Evolutionary conservation across 2,888 invertebrate species (phyloP).

Genomic region (Phorcus lineatus): DNA sequence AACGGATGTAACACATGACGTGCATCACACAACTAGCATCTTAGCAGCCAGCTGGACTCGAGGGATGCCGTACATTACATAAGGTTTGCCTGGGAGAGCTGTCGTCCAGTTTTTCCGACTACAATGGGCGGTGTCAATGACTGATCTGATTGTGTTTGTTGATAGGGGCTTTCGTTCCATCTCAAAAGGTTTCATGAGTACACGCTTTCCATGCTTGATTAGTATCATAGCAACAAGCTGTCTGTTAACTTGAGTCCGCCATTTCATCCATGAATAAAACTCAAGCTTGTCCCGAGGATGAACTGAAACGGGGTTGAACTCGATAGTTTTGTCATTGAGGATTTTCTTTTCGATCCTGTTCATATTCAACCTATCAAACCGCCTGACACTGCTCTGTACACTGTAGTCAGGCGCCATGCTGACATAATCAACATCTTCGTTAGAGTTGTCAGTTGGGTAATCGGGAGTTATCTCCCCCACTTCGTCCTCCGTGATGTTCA

Average conservation of each 20-base stretch:
- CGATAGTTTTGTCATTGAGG: conserved; percentile 33
- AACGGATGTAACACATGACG: too few relatives aligned
- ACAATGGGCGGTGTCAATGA: conserved; percentile 30
- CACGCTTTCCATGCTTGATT: conserved; percentile 32
- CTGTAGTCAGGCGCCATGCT: conserved; percentile 35
- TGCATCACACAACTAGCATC: too few relatives aligned
- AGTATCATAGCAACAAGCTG: conserved; percentile 42
- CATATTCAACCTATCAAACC: conserved; percentile 21
- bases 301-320: neutral
- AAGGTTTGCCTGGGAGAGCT: conserved; percentile 39
- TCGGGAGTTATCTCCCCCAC: conserved; percentile 22
- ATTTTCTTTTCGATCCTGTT: conserved; percentile 26
- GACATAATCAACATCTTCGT: neutral
- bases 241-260: conserved; percentile 44
- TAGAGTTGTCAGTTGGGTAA: neutral
- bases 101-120: conserved; percentile 24
- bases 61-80: conserved; percentile 49
- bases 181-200: conserved; percentile 32
- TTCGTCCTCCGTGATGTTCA: conserved; percentile 28
- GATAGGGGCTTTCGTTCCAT: conserved; percentile 36
- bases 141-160: conserved; percentile 33
- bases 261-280: conserved; percentile 43
- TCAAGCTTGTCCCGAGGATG: conserved; percentile 30
- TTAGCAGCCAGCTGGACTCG: conserved; percentile 32
- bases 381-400: neutral